Evolutionary conservation across 2,113 vertebrate species (phyloP).

Genomic region (Ceyx cyanopectus): DNA sequence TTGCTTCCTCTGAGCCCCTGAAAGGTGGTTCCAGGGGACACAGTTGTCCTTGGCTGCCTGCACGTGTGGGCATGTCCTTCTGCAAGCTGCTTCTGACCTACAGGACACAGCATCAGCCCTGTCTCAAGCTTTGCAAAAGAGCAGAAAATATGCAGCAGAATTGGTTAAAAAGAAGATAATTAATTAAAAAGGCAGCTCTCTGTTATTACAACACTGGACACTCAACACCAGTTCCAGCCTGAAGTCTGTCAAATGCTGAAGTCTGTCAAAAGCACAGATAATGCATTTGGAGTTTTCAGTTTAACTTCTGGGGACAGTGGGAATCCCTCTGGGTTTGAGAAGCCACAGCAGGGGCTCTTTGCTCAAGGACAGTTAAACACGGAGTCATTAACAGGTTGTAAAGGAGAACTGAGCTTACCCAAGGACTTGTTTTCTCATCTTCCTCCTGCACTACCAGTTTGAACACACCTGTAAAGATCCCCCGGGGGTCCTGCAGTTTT

Average conservation of each 20-base stretch:
- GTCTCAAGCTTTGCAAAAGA: neutral
- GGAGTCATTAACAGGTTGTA: neutral
- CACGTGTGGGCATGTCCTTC: neutral
- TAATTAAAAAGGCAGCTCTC: neutral
- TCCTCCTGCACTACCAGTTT: neutral
- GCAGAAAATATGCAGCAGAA: neutral
- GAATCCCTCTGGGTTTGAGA: constrained; percentile 1
- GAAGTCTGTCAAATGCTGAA: neutral
- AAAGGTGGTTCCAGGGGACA: neutral
- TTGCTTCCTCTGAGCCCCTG: neutral
- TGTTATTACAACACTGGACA: neutral
- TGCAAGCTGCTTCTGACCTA: neutral
- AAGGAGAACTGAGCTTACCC: neutral
- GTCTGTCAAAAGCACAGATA: neutral
- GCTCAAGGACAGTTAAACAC: constrained; percentile 44
- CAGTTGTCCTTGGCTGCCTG: neutral
- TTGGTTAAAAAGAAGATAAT: neutral
- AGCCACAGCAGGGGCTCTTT: neutral
- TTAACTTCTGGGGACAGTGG: constrained; percentile 2
- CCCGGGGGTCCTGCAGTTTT: neutral
- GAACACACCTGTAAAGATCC: neutral
- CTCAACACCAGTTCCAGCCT: neutral
- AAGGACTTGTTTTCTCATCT: constrained; percentile 20
- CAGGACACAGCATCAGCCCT: neutral
- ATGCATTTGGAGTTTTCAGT: neutral